phyloP scores from a whole-genome alignment of 2,113 vertebrate species.

The Nettapus auritus region DNA sequence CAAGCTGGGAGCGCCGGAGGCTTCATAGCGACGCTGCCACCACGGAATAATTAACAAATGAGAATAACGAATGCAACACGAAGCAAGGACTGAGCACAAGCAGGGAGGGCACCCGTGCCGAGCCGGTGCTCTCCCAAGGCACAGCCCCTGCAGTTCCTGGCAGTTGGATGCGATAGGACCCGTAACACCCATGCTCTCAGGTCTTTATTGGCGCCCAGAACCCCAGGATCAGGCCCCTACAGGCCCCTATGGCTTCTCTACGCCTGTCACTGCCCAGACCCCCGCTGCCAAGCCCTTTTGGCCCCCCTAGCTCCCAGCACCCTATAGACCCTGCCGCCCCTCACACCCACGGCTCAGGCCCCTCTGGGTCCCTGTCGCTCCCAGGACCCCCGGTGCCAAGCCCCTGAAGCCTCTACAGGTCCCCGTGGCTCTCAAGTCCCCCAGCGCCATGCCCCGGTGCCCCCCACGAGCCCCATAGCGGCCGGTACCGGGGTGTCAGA shows the following conservation, averaged over 20 bases:
- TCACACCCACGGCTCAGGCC: not conserved
- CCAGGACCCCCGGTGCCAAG: not conserved
- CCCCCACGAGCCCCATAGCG: no score
- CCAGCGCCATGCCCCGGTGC: not conserved
- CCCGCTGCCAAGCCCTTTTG: no score
- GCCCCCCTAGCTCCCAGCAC: not conserved
- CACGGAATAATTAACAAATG: rapidly evolving
- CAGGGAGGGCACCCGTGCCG: rapidly evolving
- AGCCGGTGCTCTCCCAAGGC: not conserved
- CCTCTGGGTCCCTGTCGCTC: not conserved
- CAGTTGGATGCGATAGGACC: rapidly evolving
- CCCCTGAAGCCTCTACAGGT: not conserved
- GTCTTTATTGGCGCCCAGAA: not conserved
- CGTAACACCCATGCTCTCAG: not conserved
- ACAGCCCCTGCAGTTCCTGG: rapidly evolving
- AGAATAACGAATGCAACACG: rapidly evolving
- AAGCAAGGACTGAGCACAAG: rapidly evolving
- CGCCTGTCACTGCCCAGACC: no score
- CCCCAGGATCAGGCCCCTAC: not conserved
- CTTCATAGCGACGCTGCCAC: not conserved
- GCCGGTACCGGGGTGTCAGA: no score
- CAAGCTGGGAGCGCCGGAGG: not conserved
- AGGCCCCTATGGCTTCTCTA: no score
- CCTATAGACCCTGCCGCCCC: no score
- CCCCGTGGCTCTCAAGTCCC: not conserved